Conservation (phyloP, 1,140 invertebrate genomes). For the Drosophila repletoides region DNA sequence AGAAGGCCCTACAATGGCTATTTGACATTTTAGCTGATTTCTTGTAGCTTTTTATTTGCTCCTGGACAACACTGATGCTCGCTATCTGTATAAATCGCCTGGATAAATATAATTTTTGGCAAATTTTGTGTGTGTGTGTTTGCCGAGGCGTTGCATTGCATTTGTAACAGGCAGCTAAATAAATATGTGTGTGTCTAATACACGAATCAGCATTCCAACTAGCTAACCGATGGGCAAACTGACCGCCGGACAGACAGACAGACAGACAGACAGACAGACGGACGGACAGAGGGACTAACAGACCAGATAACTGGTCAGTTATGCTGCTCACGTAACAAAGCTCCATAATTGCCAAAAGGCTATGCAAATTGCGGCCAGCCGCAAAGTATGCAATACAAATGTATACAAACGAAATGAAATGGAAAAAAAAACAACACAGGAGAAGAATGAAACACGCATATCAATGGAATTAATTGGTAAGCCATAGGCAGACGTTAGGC, state of each 20-base stretch:
- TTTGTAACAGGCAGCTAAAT: constrained; percentile 6
- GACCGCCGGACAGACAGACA: too few species aligned
- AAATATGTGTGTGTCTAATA: background rate
- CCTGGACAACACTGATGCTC: too few species aligned
- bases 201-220: background rate
- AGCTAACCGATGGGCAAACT: too few species aligned
- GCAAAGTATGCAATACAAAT: constrained; percentile 70
- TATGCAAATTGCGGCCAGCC: constrained; percentile 68
- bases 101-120: constrained; percentile 16
- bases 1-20: too few species aligned
- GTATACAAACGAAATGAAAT: constrained; percentile 35
- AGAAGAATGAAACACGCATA: constrained; percentile 63
- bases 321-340: constrained; percentile 63
- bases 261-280: too few species aligned
- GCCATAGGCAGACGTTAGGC: constrained; percentile 28
- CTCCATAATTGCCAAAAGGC: constrained; percentile 69
- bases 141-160: constrained; percentile 4
- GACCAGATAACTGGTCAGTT: constrained; percentile 34
- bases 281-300: too few species aligned
- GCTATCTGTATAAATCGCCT: too few species aligned
- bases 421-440: background rate
- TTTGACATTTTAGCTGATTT: too few species aligned
- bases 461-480: constrained; percentile 79
- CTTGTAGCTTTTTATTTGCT: too few species aligned
- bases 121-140: constrained; percentile 15